Evolutionary conservation across 2,113 vertebrate genomes (phyloP).

Genomic region (Sinocyclocheilus anshuiensis): DNA sequence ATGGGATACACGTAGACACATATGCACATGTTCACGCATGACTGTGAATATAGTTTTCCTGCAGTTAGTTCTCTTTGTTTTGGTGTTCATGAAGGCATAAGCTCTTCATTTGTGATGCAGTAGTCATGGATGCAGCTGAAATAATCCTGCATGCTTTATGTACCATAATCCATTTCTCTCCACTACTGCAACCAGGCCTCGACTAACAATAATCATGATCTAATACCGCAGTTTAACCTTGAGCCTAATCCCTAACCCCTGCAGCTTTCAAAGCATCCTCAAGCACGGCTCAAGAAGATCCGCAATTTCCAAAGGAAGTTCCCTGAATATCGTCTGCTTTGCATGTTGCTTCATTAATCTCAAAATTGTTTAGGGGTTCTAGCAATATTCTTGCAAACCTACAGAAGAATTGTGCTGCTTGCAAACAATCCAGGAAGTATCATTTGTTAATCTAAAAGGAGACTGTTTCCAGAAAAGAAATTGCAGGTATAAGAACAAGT

Average conservation of each 20-base stretch:
- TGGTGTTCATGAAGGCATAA: not conserved
- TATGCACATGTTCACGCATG: not conserved
- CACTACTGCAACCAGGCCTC: not conserved
- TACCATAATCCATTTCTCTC: not conserved
- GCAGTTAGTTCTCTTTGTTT: not conserved
- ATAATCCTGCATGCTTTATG: slow-evolving; percentile 26
- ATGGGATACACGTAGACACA: slow-evolving; percentile 30
- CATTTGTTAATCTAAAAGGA: not conserved
- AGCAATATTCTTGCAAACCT: not conserved
- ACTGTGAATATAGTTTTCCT: slow-evolving; percentile 3
- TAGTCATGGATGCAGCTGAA: slow-evolving; percentile 1
- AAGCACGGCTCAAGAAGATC: not conserved
- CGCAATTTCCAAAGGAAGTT: not conserved
- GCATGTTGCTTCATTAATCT: not conserved
- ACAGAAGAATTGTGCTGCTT: not conserved
- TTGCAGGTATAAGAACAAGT: not conserved
- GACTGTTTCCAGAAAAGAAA: not conserved
- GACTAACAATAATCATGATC: slow-evolving; percentile 23
- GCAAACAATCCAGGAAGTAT: not conserved
- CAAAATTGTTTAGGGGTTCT: not conserved
- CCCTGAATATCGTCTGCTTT: not conserved
- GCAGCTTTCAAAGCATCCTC: not conserved
- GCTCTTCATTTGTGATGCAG: slow-evolving; percentile 23
- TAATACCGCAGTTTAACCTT: slow-evolving; percentile 28
- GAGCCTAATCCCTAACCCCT: slow-evolving; percentile 8